Percentiles rank a stretch among this genome's conserved stretches.
Conservation (phyloP, 2,888 invertebrate species). For the Drosophila putrida region DNA sequence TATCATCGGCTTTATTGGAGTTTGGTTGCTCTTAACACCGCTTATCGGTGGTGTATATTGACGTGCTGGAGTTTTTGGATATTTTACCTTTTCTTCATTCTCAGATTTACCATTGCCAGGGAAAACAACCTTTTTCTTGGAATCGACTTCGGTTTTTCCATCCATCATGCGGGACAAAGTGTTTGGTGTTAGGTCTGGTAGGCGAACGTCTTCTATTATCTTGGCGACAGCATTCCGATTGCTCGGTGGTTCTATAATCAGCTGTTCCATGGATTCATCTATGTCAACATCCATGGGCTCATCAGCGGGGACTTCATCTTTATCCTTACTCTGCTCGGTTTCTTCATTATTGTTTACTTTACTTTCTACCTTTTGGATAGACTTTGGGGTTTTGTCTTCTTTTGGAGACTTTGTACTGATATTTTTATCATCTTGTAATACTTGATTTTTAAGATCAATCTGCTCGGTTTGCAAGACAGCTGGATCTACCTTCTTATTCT, state of each 20-base stretch:
- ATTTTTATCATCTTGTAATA: no score
- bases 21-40: background rate
- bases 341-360: no score
- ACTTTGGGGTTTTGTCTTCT: no score
- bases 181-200: slow-evolving; percentile 27
- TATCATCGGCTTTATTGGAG: slow-evolving; percentile 27
- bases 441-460: no score
- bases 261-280: background rate
- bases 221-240: background rate
- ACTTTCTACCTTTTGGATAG: no score
- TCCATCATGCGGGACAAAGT: background rate
- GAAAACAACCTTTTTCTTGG: slow-evolving; percentile 65
- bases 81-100: slow-evolving; percentile 53
- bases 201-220: background rate
- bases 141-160: slow-evolving; percentile 5
- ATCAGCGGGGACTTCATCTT: background rate
- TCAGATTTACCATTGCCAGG: slow-evolving; percentile 32
- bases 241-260: background rate
- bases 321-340: background rate
- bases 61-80: slow-evolving; percentile 76
- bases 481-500: background rate
- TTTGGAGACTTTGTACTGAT: no score
- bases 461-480: background rate
- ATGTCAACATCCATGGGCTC: background rate
- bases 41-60: background rate